These are phyloP conservation scores for Calonectris borealis DNA, from an alignment of 2,113 vertebrate genomes.

Conservation along the genomic window DNA sequence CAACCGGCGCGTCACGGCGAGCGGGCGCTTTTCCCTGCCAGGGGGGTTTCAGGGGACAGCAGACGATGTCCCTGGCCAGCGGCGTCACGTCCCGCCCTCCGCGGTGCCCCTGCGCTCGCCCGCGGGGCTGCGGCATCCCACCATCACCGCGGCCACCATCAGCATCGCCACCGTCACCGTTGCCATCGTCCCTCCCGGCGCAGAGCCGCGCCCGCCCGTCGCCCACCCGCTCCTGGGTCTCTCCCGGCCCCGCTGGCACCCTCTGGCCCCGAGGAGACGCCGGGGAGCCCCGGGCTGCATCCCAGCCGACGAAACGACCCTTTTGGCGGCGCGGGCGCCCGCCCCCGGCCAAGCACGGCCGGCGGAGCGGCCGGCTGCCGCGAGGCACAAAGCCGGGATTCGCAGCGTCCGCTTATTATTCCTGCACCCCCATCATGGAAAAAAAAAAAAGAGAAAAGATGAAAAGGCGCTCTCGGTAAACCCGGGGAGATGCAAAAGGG, in stretches of 20 bases:
- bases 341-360: not conserved
- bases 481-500: not conserved
- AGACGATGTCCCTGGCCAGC: rapidly evolving
- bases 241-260: not conserved
- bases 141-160: not conserved
- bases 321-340: rapidly evolving
- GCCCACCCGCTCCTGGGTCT: rapidly evolving
- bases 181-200: not conserved
- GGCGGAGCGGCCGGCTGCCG: not conserved
- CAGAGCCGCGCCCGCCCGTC: not conserved
- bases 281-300: rapidly evolving
- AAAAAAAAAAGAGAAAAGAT: constrained; percentile 1
- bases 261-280: not conserved
- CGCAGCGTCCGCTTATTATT: constrained; percentile 18
- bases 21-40: no score
- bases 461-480: not conserved
- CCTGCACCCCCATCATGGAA: not conserved
- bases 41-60: not conserved
- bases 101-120: no score
- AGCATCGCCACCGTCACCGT: not conserved
- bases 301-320: not conserved
- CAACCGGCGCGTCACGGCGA: not conserved
- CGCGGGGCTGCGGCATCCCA: not conserved
- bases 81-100: rapidly evolving
- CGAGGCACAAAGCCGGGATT: constrained; percentile 1